Conservation (phyloP, 1,140 invertebrate genomes). For the Nixonia krombeini region DNA sequence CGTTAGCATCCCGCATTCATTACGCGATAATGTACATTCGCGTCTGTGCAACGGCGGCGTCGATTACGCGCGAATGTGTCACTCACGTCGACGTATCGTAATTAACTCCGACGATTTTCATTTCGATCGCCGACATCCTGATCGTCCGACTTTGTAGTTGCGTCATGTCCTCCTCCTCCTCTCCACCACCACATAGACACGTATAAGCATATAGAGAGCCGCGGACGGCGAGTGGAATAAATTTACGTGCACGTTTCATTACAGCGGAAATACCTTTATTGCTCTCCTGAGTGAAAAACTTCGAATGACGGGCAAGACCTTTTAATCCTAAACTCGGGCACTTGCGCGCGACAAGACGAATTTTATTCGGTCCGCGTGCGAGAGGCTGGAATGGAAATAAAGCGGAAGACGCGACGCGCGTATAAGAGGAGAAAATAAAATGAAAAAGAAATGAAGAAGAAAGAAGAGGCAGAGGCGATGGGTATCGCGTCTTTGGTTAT, state of each 20-base stretch:
- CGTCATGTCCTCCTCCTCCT: no score
- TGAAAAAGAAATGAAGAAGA: slow-evolving; percentile 16
- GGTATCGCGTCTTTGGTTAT: slow-evolving; percentile 13
- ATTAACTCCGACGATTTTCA: no score
- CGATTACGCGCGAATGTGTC: no score
- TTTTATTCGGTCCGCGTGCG: slow-evolving; percentile 3
- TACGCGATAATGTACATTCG: no score
- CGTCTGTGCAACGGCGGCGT: no score
- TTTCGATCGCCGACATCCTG: no score
- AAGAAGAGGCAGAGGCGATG: neutral
- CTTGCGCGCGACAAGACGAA: slow-evolving; percentile 20
- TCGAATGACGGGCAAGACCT: slow-evolving; percentile 31
- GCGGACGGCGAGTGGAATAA: no score
- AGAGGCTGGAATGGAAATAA: neutral
- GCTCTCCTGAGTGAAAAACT: slow-evolving; percentile 46
- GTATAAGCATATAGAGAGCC: no score
- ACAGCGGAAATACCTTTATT: slow-evolving; percentile 36
- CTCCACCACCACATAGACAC: no score
- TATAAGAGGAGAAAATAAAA: slow-evolving; percentile 28
- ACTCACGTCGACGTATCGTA: no score
- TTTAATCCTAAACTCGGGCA: slow-evolving; percentile 14
- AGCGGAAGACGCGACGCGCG: slow-evolving; percentile 17
- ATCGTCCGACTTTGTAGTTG: no score
- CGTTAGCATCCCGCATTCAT: no score
- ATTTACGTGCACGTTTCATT: slow-evolving; percentile 35